Evolutionary conservation across 2,888 invertebrate species (phyloP), one percentile per base, ranked within the genome.

Genomic region (Pteria penguin): DNA sequence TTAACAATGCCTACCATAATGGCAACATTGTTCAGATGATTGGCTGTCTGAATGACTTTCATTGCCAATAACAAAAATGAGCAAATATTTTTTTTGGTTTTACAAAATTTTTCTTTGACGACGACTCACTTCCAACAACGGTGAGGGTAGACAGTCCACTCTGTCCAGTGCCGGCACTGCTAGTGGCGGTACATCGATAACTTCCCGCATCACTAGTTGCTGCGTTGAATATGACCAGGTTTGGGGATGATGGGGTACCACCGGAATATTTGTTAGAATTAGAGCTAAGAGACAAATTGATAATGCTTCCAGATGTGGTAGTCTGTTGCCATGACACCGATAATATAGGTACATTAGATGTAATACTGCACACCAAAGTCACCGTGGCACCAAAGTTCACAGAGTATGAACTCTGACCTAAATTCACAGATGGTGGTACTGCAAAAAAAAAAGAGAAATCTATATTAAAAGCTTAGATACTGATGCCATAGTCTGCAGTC

Each of bases 121-220:
- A 45, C 18, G 18, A 72, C 76, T 76, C 72, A 76, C 76, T 68
- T 24, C 76, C 76, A 31, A 72, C 33, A 5, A 76, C 72, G 3
- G 61, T 62, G 32, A 76, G 29, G 2, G 66, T 24, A 5, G 74
- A 61, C 8, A 60, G 22, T 24, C 62, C 57, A 63, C 76, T 76
- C 33, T 45, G 29, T n/a, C 76, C 76, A 27, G 67, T 72, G 2
- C 76, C 76, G 5, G 71, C 72, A 62, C 36, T 68, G 45, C 66
- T 76, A 22, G 61, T 33, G 14, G 76, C 72, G 4, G 33, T 29
- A 60, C 75, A 75, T 32, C 60, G 22, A 31, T 75, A 75, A 22
- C 24, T 29, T 18, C 67, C 76, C 26, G 45, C 68, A 32, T 76
- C 76, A 67, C 22, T 68, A 26, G 52, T 52, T 31, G 67, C 72